Base-by-base conservation (phyloP, 2,888 invertebrate species). In the Callosobruchus maculatus region DNA sequence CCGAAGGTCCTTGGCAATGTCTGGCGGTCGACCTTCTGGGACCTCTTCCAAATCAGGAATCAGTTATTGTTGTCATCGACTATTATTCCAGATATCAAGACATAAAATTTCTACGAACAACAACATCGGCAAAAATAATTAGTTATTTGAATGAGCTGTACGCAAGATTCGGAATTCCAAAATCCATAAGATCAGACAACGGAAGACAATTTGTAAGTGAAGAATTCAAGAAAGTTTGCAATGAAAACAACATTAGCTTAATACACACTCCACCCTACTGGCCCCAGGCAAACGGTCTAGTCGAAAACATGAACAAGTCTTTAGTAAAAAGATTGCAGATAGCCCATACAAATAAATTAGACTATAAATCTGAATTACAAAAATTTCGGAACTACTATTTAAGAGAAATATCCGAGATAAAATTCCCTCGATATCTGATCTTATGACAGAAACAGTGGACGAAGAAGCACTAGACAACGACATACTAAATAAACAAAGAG, bases 201-300 rank as follows among this genome's bases (percentile, higher is more conserved):
- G 78, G 72, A 20, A n/a, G 68, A 22, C 77, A 79, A 71, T 78
- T 79, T 71, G 74, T 67, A 18, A 78, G 77, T 21, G 21, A 21
- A 18, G 78, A 78, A 75, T 77, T 78, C 31, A 74, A 77, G 74
- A 7, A 76, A 20, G 77, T 72, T 69, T 78, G 78, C 26, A 1
- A 69, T n/a, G 22, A 72, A 18, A 21, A 77, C 22, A 71, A 71
- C 49, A 78, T 78, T 49, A 49, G 71, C 2, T 21, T 78, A 0
- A 72, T 78, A 21, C 71, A 73, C 9, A 77, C 78, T 13, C 76
- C 75, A 22, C 76, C 78, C 7, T 78, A 77, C 30, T 78, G 78
- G 78, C 76, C 78, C 7, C 77, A 79, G 69, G 78, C 80, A 31
- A 84, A 84, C 76, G 82, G 81, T n/a, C 80, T 80, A 72, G 82